Evolutionary conservation across 2,797 vertebrate genomes (phyloP), one percentile per base, ranked within the genome.

Genomic region (Knipowitschia caucasica): DNA sequence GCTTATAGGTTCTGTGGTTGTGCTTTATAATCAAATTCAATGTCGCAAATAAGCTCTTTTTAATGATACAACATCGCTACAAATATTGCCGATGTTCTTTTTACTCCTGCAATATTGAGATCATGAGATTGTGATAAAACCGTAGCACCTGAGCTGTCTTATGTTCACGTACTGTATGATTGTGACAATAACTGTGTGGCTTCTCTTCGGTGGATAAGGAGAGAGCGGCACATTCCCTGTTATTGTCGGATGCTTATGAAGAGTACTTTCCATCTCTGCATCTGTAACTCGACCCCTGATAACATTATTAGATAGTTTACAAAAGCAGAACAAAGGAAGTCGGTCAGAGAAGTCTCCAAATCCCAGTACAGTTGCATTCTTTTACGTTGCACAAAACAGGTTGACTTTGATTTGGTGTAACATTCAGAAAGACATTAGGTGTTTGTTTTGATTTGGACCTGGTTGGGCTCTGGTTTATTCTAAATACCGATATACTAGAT

Each of bases 261-360:
- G 35, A 39, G 59, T 53, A 54, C 71, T 49, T 21, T 56, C 25
- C 50, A 29, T 38, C 50, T 4, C 53, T 14, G 33, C 62, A 51
- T 56, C 53, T 68, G 58, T 60, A 71, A 71, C 43, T 50, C 7
- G 38, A 77, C 59, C 30, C 42, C 17, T 75, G 75, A 75, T 67
- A 62, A 57, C 39, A 4, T 33, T 45, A 54, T 59, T 50, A 51
- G 47, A 10, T 54, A 51, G 26, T 64, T 53, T 67, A 73, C 62
- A 58, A 61, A 8, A 26, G 50, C 46, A 60, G n/a, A 55, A 54
- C 55, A 47, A 58, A 52, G n/a, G 49, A 38, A 23, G 14, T 10
- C 15, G 17, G 15, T 12, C 45, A 2, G 39, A n/a, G 11, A 21
- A 18, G 31, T 12, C 9, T 7, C 4, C 2, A 10, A 31, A 11